Conservation (phyloP, 2,113 vertebrate species). For the Rhinopomastus cyanomelas region DNA sequence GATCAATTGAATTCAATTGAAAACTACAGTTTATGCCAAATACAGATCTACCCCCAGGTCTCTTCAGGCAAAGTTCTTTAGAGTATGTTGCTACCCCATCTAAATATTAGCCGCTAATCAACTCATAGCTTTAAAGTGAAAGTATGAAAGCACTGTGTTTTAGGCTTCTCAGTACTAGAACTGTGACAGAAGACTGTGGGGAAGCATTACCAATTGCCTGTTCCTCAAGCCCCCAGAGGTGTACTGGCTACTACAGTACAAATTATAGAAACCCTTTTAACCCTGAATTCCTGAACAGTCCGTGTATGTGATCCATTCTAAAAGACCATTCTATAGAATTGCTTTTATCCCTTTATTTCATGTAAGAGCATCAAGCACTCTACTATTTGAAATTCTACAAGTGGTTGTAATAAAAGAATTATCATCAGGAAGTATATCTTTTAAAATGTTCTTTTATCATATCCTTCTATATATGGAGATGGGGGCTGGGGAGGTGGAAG, state of each 20-base stretch:
- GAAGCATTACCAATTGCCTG: background rate
- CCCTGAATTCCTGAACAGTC: background rate
- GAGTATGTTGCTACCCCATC: background rate
- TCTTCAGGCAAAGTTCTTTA: background rate
- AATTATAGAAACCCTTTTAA: background rate
- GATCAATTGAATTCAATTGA: background rate
- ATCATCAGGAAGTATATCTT: background rate
- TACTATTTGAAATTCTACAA: background rate
- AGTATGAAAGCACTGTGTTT: background rate
- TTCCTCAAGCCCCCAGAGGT: background rate
- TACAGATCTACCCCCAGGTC: background rate
- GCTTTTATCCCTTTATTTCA: background rate
- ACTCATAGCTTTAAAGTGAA: background rate
- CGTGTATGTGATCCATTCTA: background rate
- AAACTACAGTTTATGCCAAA: background rate
- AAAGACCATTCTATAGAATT: background rate
- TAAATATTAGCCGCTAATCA: background rate
- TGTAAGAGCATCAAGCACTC: background rate
- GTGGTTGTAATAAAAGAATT: background rate
- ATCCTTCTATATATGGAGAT: background rate
- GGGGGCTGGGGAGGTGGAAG: background rate
- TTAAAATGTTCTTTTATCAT: background rate
- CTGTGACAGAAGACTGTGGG: fast-evolving
- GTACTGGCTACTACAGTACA: background rate
- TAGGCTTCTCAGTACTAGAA: background rate